Conservation (phyloP, 30 jellyfish, hydroid and myxozoan genomes). For the Nemopilema nomurai region DNA sequence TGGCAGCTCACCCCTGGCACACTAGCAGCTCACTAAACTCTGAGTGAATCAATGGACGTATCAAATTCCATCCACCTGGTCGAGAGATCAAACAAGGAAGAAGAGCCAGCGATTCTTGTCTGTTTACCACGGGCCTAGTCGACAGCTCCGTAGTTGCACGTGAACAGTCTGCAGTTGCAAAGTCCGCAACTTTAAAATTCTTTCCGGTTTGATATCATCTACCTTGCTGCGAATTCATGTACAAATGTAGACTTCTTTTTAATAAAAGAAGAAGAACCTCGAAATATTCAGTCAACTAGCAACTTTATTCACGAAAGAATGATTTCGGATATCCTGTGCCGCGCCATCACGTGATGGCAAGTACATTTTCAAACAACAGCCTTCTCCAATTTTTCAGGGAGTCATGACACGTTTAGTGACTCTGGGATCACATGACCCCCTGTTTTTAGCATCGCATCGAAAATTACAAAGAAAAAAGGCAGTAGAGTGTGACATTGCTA, state of each 20-base stretch:
- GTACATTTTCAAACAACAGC: neutral
- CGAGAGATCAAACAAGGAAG: neutral
- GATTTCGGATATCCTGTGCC: neutral
- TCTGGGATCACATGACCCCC: neutral
- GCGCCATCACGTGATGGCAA: neutral
- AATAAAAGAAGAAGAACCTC: neutral
- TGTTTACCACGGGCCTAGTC: neutral
- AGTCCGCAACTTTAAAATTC: neutral
- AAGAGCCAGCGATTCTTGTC: neutral
- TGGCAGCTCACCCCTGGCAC: neutral
- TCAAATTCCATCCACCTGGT: conserved; percentile 1
- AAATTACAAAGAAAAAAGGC: too few species aligned
- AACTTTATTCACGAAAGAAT: neutral
- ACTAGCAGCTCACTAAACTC: neutral
- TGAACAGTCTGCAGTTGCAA: neutral
- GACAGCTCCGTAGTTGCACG: neutral
- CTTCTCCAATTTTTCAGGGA: neutral
- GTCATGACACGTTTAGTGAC: neutral
- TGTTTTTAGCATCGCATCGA: neutral
- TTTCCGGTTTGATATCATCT: neutral
- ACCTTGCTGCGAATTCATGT: neutral
- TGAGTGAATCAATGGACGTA: neutral
- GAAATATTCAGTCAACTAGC: neutral
- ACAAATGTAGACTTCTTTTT: neutral
- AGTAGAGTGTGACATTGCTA: too few species aligned